Percentiles rank a stretch among this genome's conserved stretches.
Conservation (phyloP, 1,140 invertebrate genomes). For the Apocrypta bakeri region DNA sequence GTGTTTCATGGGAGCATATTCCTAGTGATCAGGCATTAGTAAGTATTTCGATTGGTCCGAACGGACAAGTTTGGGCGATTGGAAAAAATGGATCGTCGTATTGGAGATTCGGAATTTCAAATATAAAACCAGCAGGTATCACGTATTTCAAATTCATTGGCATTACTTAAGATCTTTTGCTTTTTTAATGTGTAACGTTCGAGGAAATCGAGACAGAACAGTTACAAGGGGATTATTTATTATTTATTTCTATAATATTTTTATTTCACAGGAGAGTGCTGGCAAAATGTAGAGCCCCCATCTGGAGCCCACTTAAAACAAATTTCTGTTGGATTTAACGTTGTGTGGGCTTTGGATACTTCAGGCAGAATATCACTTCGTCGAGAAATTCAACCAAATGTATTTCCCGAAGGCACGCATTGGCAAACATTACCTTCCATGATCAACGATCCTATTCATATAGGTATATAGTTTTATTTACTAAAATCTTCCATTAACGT, state of each 20-base stretch:
- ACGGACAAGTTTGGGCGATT: slow-evolving; percentile 87
- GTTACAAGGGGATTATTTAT: slow-evolving; percentile 15
- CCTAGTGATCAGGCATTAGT: slow-evolving; percentile 85
- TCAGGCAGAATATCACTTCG: slow-evolving; percentile 80
- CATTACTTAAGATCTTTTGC: too few relatives aligned
- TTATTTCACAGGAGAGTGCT: slow-evolving; percentile 70
- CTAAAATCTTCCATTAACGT: slow-evolving; percentile 21
- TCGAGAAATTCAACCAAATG: slow-evolving; percentile 77
- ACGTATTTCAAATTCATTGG: slow-evolving; percentile 27
- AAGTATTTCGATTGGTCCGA: slow-evolving; percentile 81
- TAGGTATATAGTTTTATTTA: slow-evolving; percentile 63
- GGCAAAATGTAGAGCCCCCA: slow-evolving; percentile 80
- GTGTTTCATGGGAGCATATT: slow-evolving; percentile 85
- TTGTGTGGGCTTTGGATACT: slow-evolving; percentile 83
- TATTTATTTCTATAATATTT: slow-evolving; percentile 36
- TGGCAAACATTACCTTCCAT: slow-evolving; percentile 81
- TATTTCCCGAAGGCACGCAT: slow-evolving; percentile 83
- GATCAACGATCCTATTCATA: slow-evolving; percentile 77
- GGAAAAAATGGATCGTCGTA: slow-evolving; percentile 90
- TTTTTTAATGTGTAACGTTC: too few relatives aligned
- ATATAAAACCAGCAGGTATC: slow-evolving; percentile 78
- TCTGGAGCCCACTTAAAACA: slow-evolving; percentile 82
- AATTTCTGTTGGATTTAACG: slow-evolving; percentile 82
- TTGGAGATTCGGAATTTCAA: slow-evolving; percentile 81
- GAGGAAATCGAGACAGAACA: slow-evolving; percentile 4